Base-by-base conservation (phyloP, 1,140 invertebrate species). In the Diachasmimorpha longicaudata region DNA sequence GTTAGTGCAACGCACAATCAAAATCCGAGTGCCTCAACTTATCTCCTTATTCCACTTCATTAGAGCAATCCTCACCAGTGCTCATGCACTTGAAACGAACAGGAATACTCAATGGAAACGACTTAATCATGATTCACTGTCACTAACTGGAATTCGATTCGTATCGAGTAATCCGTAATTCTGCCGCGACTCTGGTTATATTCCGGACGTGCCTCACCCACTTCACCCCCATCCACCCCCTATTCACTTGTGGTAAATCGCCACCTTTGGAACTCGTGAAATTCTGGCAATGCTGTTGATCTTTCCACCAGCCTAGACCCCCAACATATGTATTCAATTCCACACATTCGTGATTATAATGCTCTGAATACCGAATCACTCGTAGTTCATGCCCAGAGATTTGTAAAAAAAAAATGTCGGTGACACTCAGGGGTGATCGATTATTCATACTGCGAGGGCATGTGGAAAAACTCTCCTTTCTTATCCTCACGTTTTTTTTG, bases 201-300 rank as follows among this genome's bases (percentile, higher is more conserved):
- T 23, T 63, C 58, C 58, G 58, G 21, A 63, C 58, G 58, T 63
- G 58, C 58, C 23, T 63, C 16, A 31, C n/a, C 48, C 6, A 42
- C 39, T 63, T 11, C 16, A 63, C 21, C 8, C 23, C 23, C 10
- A n/a, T n/a, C n/a, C n/a, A n/a, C n/a, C n/a, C n/a, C n/a, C n/a
- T n/a, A n/a, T 25, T 8, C 19, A 23, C 8, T 13, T 25, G n/a
- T 21, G 19, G n/a, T n/a, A 63, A 63, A 63, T 63, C 21, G 58
- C 31, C 58, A 63, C 58, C 58, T 63, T 63, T 31, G 58, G 58
- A 25, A 63, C 58, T 31, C 58, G 23, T 63, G 58, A 63, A 63
- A 63, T 63, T 63, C 58, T 25, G 23, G 58, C 58, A 63, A 63
- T 63, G 58, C 58, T 63, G 58, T 63, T 63, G 58, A 63, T 63